phyloP scores from a whole-genome alignment of 2,797 vertebrate genomes.

The Halcyon chelicuti region DNA sequence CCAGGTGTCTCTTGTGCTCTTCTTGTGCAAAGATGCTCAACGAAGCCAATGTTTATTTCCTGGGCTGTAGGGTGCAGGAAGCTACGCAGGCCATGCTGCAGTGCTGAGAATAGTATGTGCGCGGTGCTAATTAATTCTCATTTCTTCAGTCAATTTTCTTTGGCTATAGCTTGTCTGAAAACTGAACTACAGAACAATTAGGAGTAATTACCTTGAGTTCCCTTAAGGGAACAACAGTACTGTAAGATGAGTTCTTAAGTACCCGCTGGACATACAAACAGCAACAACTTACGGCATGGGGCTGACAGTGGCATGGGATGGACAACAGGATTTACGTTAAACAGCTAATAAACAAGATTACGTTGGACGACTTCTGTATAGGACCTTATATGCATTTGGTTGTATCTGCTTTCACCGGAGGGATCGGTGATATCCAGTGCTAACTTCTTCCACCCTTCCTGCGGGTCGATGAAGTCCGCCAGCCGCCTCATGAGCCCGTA shows the following conservation, averaged over 20 bases:
- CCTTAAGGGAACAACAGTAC: neutral
- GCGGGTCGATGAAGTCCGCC: conserved; percentile 89
- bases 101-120: fast-evolving
- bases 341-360: fast-evolving
- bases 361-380: fast-evolving
- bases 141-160: neutral
- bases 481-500: conserved; percentile 80
- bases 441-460: conserved; percentile 90
- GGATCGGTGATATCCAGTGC: conserved; percentile 83
- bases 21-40: neutral
- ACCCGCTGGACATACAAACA: fast-evolving
- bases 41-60: neutral
- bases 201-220: neutral
- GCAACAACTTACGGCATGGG: fast-evolving
- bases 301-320: fast-evolving
- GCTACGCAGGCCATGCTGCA: neutral
- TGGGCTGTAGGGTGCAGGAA: neutral
- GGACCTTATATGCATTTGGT: conserved; percentile 89
- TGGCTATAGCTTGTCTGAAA: neutral
- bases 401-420: conserved; percentile 87
- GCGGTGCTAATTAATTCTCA: neutral
- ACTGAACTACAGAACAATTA: neutral
- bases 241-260: fast-evolving
- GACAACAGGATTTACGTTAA: fast-evolving
- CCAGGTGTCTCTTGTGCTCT: neutral